Evolutionary conservation across 2,113 vertebrate genomes (phyloP), one percentile per base, ranked within the genome.

Genomic region (Cyanoderma ruficeps): DNA sequence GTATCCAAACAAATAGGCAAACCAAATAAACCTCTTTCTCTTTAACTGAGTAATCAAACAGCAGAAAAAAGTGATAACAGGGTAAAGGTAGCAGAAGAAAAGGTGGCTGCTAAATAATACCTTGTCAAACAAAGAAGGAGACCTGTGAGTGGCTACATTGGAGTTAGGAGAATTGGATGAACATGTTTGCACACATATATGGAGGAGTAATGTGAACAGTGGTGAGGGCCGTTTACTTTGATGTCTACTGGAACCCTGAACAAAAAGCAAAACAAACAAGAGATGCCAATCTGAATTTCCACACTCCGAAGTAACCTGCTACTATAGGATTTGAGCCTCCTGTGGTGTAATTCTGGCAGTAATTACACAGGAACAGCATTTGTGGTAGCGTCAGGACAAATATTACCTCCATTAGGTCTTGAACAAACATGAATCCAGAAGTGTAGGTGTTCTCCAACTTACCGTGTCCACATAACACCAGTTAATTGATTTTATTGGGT

Each of bases 321-420:
- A 64, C 90, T 87, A 6, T 89, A 56, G 61, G 76, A 95, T 89
- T 94, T 92, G 89, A 96, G 92, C 83, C 87, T 93, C 72, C 72
- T 53, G 83, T 71, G 90, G 93, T 78, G 37, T 92, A 92, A 95
- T 94, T 87, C 88, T 78, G 53, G 23, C 65, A 88, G 63, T 91
- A 96, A 95, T 97, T 97, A 96, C 61, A 84, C 4, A 90, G 90
- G 80, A 94, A 92, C 65, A 92, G 80, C 72, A 68, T 27, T 94
- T 86, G 95, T 92, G 94, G 96, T 95, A 96, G 94, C 88, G 79
- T 90, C 96, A 91, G 90, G 94, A 96, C 83, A 65, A 93, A 86
- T 75, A 94, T 82, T 95, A 83, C 64, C 64, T 78, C 49, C 72
- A 53, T 64, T 75, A 92, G 44, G 69, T 95, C 96, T 94, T 96